Conservation (phyloP, 2,797 vertebrate species). For the Odontamblyopus rebecca region DNA sequence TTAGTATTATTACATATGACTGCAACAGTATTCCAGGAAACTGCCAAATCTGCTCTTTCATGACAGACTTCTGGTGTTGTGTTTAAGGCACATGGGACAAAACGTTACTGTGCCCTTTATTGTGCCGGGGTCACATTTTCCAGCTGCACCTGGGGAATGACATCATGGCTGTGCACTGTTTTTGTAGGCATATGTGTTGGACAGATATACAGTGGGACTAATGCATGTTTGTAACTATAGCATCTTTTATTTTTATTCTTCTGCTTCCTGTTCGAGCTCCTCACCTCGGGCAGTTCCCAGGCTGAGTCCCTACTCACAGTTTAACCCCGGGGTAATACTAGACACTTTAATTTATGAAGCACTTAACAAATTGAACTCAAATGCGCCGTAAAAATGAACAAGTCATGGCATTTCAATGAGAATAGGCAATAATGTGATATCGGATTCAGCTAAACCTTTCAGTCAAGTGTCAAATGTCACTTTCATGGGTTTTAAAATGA, state of each 20-base stretch:
- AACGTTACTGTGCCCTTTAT: constrained; percentile 17
- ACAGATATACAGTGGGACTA: constrained; percentile 14
- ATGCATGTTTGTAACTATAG: neutral
- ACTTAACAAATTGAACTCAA: constrained; percentile 12
- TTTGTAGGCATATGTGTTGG: neutral
- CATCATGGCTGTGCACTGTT: constrained; percentile 16
- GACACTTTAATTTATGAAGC: constrained; percentile 19
- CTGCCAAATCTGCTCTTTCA: constrained; percentile 1
- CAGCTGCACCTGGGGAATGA: constrained; percentile 22
- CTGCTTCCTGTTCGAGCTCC: constrained; percentile 9
- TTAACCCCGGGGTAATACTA: constrained; percentile 6
- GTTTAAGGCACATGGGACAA: constrained; percentile 11
- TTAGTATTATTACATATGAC: too few relatives aligned
- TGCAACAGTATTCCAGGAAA: neutral
- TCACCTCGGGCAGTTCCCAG: constrained; percentile 32
- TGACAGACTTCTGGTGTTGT: constrained; percentile 12
- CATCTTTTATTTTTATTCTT: constrained; percentile 24
- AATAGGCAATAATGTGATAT: neutral
- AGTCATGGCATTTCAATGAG: neutral
- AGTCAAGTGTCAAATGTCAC: neutral
- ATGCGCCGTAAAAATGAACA: neutral
- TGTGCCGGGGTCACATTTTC: constrained; percentile 16
- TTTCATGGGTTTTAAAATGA: neutral
- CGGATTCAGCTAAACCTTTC: neutral
- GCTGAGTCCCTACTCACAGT: neutral